These are phyloP conservation scores for Drosophila repleta DNA, from an alignment of 1,140 invertebrate species.

Conservation along the genomic window DNA sequence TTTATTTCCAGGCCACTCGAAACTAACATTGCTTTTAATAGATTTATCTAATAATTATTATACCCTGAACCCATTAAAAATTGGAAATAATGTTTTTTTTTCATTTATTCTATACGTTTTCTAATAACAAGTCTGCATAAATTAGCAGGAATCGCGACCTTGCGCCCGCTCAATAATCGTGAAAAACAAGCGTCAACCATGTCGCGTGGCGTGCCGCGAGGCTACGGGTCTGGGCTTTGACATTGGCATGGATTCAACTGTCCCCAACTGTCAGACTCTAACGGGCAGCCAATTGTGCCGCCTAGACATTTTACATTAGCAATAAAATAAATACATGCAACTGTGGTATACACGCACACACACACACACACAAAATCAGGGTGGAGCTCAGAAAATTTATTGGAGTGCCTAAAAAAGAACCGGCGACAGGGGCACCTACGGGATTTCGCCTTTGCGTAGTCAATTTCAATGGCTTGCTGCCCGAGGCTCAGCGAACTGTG, in stretches of 20 bases:
- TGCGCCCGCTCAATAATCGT: conserved; percentile 35
- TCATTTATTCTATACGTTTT: conserved; percentile 11
- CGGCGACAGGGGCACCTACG: too few relatives aligned
- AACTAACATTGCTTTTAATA: background rate
- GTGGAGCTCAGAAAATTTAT: conserved; percentile 22
- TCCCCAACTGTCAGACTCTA: conserved; percentile 9
- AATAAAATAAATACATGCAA: conserved; percentile 59
- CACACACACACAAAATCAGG: background rate
- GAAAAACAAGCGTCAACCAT: conserved; percentile 33
- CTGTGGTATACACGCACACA: background rate
- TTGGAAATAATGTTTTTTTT: too few relatives aligned
- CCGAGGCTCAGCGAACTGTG: conserved; percentile 57
- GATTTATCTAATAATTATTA: background rate
- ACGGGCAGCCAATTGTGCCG: conserved; percentile 71
- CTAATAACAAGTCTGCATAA: conserved; percentile 49
- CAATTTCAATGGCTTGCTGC: conserved; percentile 41
- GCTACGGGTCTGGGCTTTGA: background rate
- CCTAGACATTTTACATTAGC: conserved; percentile 70
- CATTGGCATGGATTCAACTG: conserved; percentile 10
- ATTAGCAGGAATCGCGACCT: conserved; percentile 48
- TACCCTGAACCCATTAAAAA: too few relatives aligned
- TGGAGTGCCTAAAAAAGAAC: conserved; percentile 36
- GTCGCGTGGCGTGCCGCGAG: conserved; percentile 32
- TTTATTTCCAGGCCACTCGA: background rate
- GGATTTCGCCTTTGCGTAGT: conserved; percentile 44